Evolutionary conservation across 1,140 invertebrate genomes (phyloP).

Genomic region (Chironomus striatipennis): DNA sequence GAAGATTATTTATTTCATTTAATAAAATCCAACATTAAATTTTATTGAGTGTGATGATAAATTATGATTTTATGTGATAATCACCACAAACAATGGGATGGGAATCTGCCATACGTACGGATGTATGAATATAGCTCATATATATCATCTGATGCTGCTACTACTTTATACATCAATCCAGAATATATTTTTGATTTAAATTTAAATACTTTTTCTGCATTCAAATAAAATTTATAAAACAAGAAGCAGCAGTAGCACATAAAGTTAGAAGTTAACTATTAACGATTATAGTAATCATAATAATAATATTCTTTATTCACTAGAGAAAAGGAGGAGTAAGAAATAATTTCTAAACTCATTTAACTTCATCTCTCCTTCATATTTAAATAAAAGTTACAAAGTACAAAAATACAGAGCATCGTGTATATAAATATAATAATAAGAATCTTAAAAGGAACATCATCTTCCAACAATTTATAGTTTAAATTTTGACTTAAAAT

Average conservation of each 20-base stretch:
- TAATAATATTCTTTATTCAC: not conserved
- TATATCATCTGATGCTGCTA: not conserved
- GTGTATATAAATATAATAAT: no score
- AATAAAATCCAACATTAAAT: slow-evolving; percentile 10
- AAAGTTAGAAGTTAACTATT: no score
- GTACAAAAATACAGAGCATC: not conserved
- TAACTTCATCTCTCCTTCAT: not conserved
- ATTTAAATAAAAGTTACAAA: slow-evolving; percentile 3
- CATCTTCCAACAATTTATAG: not conserved
- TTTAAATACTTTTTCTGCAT: not conserved
- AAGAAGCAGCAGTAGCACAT: no score
- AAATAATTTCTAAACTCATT: slow-evolving; percentile 9
- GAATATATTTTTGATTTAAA: not conserved
- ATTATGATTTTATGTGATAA: slow-evolving; percentile 5
- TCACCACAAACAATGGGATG: not conserved
- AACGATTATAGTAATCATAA: not conserved
- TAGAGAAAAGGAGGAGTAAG: not conserved
- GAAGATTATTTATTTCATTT: slow-evolving; percentile 15
- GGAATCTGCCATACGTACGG: not conserved
- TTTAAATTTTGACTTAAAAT: not conserved
- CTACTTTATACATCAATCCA: not conserved
- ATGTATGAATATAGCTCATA: not conserved
- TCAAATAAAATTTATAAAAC: no score
- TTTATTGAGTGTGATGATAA: slow-evolving; percentile 14
- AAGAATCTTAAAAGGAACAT: not conserved